Evolutionary conservation across 2,113 vertebrate genomes (phyloP).

Genomic region (Sphaerodactylus townsendi): DNA sequence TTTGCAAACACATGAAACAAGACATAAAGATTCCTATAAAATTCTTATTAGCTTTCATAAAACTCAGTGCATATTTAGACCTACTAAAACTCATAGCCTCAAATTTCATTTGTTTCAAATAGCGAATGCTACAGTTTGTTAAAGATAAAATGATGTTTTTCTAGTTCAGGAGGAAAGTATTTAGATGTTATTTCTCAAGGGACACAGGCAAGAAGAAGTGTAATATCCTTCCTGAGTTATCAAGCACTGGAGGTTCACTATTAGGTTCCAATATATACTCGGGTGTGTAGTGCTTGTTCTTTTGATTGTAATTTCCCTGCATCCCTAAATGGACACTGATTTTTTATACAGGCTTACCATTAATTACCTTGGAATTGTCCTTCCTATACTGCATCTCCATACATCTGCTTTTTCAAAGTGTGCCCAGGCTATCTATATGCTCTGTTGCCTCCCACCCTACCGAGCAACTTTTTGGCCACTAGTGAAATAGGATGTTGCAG

Average conservation of each 20-base stretch:
- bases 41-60: slow-evolving; percentile 19
- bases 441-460: no score
- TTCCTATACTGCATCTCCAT: not conserved
- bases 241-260: no score
- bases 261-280: not conserved
- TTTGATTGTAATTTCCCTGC: not conserved
- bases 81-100: not conserved
- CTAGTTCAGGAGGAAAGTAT: slow-evolving; percentile 20
- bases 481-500: no score
- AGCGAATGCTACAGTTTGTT: not conserved
- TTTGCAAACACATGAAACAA: slow-evolving; percentile 29
- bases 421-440: not conserved
- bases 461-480: no score
- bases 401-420: not conserved
- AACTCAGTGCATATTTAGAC: slow-evolving; percentile 23
- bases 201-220: not conserved
- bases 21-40: not conserved
- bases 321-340: not conserved
- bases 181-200: not conserved
- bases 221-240: not conserved
- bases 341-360: no score
- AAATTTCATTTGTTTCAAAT: slow-evolving; percentile 27
- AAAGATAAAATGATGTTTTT: slow-evolving; percentile 25
- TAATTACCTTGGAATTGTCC: not conserved
- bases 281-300: not conserved